Base-by-base conservation (phyloP, 2,888 invertebrate species). In the Siphlonurus alternatus region DNA sequence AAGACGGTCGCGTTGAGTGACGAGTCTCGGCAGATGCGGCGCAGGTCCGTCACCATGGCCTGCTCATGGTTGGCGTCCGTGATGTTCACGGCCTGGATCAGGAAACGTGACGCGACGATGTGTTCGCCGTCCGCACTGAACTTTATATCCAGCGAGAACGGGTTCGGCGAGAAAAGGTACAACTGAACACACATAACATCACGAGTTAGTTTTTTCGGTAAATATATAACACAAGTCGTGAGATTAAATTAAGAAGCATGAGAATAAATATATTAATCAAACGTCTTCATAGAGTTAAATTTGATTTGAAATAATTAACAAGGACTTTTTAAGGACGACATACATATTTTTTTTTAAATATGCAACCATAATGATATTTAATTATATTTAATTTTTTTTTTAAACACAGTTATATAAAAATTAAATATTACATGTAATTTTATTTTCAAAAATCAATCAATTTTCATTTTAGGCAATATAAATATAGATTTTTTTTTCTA, bases 21-120 rank as follows among this genome's bases (percentile, higher is more conserved):
- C 0, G 91, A 89, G 51, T 87, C 83, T 15, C 81, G 77, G 68
- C 91, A 89, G 19, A 93, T 85, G 67, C 83, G 75, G 68, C 93
- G 80, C 18, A 94, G 76, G 63, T 86, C 87, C 70, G 84, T 82
- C 7, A 93, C 92, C 93, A 94, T 93, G 73, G 89, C 89, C 71
- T 93, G 91, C 72, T 93, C 93, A 70, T 89, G 88, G 73, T 92
- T 92, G 0, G 93, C 92, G 63, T 93, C 90, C 64, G 87, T 88
- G 60, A 95, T 89, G 71, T 93, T 90, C 1, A 89, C 87, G 0
- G 93, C 91, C 75, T 93, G 92, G 62, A 95, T 87, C 61, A 94
- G 78, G 72, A 92, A 91, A 66, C 95, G 80, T 60, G 93, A 92
- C 1, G 90, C 92, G 2, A 87, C 72, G 24, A 95, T 93, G 71